Conservation (phyloP, 35 echinoderm and acorn worm species). For the Nesometra sesokonis region DNA sequence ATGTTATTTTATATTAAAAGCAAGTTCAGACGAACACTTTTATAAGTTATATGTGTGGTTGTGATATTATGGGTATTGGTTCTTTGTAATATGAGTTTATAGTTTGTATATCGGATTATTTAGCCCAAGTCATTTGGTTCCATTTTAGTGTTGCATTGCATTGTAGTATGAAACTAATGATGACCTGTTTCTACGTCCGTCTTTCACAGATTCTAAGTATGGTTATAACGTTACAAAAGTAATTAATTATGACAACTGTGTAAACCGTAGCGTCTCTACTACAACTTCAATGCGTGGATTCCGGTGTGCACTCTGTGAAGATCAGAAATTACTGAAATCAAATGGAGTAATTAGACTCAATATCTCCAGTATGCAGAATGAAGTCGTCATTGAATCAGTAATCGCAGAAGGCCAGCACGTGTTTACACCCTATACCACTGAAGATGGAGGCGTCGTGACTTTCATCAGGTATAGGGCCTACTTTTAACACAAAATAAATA, state of each 20-base stretch:
- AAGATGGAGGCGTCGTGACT: neutral
- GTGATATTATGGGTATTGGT: no score
- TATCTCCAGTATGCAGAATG: neutral
- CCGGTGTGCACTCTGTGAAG: neutral
- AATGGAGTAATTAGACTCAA: neutral
- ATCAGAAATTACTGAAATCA: neutral
- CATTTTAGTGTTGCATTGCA: no score
- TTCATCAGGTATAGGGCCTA: constrained; percentile 13
- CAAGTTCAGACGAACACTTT: no score
- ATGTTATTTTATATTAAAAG: no score
- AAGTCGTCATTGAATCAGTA: neutral
- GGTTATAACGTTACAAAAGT: constrained; percentile 4
- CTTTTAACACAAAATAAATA: no score
- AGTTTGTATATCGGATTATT: no score
- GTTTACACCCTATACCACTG: neutral
- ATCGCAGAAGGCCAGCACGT: constrained; percentile 6
- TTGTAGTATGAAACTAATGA: no score
- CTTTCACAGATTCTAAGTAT: no score
- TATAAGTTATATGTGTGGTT: no score
- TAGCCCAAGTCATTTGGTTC: no score
- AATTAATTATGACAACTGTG: neutral
- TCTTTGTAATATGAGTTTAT: no score
- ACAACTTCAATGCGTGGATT: neutral
- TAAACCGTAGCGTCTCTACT: neutral
- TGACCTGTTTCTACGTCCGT: no score